Evolutionary conservation across 35 echinoderm and acorn worm genomes (phyloP), one percentile per base, ranked within the genome.

Genomic region (Diadema setosum): DNA sequence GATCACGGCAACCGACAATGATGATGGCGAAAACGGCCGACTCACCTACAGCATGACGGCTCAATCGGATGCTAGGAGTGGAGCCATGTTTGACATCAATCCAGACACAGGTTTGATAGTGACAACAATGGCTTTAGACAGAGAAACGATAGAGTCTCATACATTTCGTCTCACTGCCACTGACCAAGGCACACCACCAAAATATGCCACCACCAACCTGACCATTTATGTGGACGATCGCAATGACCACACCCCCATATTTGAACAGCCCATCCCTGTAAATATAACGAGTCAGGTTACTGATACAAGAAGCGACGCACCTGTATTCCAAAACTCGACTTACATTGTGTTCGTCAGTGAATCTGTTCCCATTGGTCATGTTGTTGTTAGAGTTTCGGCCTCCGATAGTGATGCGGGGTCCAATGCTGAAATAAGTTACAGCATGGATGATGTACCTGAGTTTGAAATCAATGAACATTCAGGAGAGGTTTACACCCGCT

Each of bases 361-460:
- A 70, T 58, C 86, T 80, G 89, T 88, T n/a, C 37, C 67, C 3
- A 57, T 90, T 7, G 96, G 96, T 12, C 83, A 87, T 5, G 85
- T 58, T 44, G 86, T 90, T 29, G 91, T 90, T 11, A 46, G 58
- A 49, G 96, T 99, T 34, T 86, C 85, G 57, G 96, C 96, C 11
- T 87, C 83, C 7, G 96, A 99, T 50, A 86, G 80, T 65, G 96
- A 99, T 81, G 86, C 82, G 45, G 96, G 96, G 5, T 89, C 94
- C 41, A 99, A 99, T 87, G 96, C 96, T 15, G 70, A 93, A 23
- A 94, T 99, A n/a, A 90, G 81, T n/a, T 99, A 94, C 56, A 45
- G 85, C 20, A 94, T 99, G 93, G 93, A 92, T 69, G 74, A 82
- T 43, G 31, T 83, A 25, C 58, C 95, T 29, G 87, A 84, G 33